Conservation (phyloP, 2,888 invertebrate genomes). For the Drosophila cracens region DNA sequence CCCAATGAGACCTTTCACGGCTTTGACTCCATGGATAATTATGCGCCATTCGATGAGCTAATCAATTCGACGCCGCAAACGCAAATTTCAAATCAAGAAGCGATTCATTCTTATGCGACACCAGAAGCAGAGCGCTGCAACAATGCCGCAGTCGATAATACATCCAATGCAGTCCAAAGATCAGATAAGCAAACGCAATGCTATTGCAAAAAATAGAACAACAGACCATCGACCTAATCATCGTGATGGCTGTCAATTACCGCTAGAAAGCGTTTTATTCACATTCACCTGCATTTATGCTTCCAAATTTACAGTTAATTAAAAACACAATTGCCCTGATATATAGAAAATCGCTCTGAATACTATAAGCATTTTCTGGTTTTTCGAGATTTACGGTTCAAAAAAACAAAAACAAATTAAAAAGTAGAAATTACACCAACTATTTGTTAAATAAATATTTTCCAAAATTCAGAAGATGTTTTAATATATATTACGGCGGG, state of each 20-base stretch:
- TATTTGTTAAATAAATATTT: not conserved
- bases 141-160: too few relatives aligned
- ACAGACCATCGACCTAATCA: too few relatives aligned
- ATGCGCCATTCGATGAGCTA: constrained; percentile 49
- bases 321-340: not conserved
- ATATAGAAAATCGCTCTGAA: not conserved
- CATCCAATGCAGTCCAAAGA: not conserved
- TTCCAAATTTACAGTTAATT: not conserved
- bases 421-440: not conserved
- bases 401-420: not conserved
- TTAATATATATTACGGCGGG: not conserved
- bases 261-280: not conserved
- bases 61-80: constrained; percentile 2
- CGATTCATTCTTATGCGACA: not conserved
- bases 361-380: not conserved
- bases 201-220: not conserved
- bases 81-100: not conserved
- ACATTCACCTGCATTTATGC: not conserved
- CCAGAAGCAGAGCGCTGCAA: constrained; percentile 17
- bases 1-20: constrained; percentile 36
- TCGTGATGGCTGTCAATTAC: not conserved
- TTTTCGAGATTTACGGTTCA: not conserved
- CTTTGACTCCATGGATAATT: constrained; percentile 58
- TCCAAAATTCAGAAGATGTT: not conserved
- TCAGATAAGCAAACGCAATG: not conserved